These are phyloP conservation scores for Cabera pusaria DNA, from an alignment of 2,888 invertebrate genomes.

Conservation along the genomic window DNA sequence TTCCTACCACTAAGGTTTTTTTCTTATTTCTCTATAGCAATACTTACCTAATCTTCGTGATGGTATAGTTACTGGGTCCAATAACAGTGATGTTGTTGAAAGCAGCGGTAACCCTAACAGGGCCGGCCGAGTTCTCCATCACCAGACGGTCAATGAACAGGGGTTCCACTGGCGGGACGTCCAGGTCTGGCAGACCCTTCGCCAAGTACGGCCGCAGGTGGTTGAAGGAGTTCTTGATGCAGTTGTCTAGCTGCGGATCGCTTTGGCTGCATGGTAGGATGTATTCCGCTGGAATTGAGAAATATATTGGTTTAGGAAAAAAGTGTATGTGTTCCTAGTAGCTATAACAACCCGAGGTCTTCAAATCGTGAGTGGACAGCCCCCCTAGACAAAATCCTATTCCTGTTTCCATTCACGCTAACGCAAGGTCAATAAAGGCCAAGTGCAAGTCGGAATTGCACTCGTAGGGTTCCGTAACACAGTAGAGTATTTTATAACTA, in stretches of 20 bases:
- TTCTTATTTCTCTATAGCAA: too few species aligned
- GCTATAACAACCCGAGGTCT: too few species aligned
- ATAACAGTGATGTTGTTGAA: conserved; percentile 89
- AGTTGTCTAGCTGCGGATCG: conserved; percentile 86
- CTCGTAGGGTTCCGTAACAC: too few species aligned
- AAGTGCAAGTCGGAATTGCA: too few species aligned
- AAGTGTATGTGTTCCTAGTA: too few species aligned
- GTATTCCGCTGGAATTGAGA: conserved; percentile 86
- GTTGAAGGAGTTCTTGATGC: conserved; percentile 88
- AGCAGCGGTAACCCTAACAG: conserved; percentile 88
- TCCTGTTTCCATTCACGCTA: too few species aligned
- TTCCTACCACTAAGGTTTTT: too few species aligned
- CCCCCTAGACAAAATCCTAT: too few species aligned
- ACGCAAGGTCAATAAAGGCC: too few species aligned
- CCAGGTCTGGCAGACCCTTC: conserved; percentile 87
- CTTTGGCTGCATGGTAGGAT: conserved; percentile 87
- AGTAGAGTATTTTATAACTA: too few species aligned
- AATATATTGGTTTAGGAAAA: conserved; percentile 1
- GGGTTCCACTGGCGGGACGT: conserved; percentile 90
- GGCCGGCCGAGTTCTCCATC: conserved; percentile 91
- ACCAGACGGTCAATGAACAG: conserved; percentile 87
- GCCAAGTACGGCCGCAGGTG: conserved; percentile 88
- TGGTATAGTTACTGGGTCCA: conserved; percentile 90
- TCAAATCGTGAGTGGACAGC: too few species aligned
- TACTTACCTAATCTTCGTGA: conserved; percentile 85